Percentiles rank a stretch among this genome's conserved stretches.
Conservation (phyloP, 1,140 invertebrate species). For the Anastatus disparis region DNA sequence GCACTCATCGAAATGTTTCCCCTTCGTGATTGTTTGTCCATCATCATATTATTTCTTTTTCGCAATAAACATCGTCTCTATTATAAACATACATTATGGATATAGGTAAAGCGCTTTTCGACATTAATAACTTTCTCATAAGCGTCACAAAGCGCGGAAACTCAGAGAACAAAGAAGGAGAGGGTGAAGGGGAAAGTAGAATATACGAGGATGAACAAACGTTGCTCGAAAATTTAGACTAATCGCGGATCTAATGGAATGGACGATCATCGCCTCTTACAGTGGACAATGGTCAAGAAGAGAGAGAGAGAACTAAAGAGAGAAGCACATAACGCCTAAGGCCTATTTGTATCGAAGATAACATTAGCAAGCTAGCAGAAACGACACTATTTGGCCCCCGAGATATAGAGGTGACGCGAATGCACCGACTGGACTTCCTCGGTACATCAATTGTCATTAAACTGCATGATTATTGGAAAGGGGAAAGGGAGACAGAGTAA, state of each 20-base stretch:
- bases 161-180: slow-evolving; percentile 9
- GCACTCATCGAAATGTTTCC: too few relatives aligned
- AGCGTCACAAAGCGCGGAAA: slow-evolving; percentile 21
- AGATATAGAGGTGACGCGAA: not conserved
- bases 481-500: not conserved
- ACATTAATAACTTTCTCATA: slow-evolving; percentile 13
- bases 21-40: too few relatives aligned
- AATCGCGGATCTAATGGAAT: slow-evolving; percentile 43
- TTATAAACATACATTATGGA: too few relatives aligned
- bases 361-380: not conserved
- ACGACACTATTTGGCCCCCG: slow-evolving; percentile 13
- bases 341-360: slow-evolving; percentile 36
- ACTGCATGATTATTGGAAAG: slow-evolving; percentile 59
- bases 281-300: slow-evolving; percentile 7
- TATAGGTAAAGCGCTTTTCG: too few relatives aligned
- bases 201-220: not conserved
- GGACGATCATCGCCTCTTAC: slow-evolving; percentile 16
- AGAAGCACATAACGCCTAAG: not conserved
- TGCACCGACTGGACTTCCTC: slow-evolving; percentile 23
- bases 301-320: too few relatives aligned
- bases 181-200: not conserved
- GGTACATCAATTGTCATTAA: slow-evolving; percentile 66
- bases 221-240: slow-evolving; percentile 38
- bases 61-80: too few relatives aligned
- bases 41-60: too few relatives aligned